Conservation (phyloP, 1,140 invertebrate species). For the Parasteatoda tepidariorum region DNA sequence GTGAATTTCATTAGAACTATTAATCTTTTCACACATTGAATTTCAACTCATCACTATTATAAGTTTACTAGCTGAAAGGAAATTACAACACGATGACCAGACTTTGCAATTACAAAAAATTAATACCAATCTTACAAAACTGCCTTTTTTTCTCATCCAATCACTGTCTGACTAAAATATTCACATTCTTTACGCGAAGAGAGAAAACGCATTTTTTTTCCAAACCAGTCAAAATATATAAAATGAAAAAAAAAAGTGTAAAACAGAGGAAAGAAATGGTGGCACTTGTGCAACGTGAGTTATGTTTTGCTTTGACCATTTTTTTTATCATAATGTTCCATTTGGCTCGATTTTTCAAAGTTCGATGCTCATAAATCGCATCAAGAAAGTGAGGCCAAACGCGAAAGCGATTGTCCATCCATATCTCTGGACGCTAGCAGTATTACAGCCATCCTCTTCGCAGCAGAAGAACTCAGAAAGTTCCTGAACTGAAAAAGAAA, state of each 20-base stretch:
- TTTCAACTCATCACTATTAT: too few relatives aligned
- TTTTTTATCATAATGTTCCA: not conserved
- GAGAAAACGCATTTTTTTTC: too few relatives aligned
- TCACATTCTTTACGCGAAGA: too few relatives aligned
- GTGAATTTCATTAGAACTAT: too few relatives aligned
- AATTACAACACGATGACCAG: too few relatives aligned
- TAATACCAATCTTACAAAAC: too few relatives aligned
- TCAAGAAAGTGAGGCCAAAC: not conserved
- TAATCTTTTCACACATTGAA: too few relatives aligned
- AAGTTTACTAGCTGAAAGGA: too few relatives aligned
- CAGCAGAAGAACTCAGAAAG: conserved; percentile 58
- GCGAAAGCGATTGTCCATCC: conserved; percentile 12
- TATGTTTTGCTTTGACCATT: conserved; percentile 47
- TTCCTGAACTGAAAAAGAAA: conserved; percentile 43
- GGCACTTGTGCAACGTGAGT: conserved; percentile 49
- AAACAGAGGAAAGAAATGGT: not conserved
- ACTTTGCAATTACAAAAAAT: too few relatives aligned
- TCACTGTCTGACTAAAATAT: too few relatives aligned
- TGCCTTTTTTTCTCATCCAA: too few relatives aligned
- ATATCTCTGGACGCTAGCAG: not conserved
- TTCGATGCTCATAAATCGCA: conserved; percentile 23
- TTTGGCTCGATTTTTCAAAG: conserved; percentile 1
- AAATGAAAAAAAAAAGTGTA: not conserved
- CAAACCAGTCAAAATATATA: too few relatives aligned
- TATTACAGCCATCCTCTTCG: conserved; percentile 52